phyloP scores from a whole-genome alignment of 2,888 invertebrate species.

The Cryptus viduatorius region DNA sequence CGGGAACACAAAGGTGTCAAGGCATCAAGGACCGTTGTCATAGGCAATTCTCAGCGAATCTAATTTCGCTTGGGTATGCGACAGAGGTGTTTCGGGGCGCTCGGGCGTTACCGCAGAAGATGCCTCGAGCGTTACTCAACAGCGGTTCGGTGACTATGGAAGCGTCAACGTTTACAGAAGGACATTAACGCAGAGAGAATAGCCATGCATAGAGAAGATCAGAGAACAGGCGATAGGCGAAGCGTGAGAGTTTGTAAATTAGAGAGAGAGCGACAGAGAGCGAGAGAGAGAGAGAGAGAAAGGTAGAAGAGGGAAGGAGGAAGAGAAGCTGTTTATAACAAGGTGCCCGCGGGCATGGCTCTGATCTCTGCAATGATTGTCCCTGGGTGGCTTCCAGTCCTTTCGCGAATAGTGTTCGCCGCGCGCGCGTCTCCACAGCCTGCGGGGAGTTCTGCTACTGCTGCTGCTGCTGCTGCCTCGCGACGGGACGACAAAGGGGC shows the following conservation, averaged over 20 bases:
- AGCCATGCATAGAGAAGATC: conserved; percentile 59
- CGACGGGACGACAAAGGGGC: conserved; percentile 82
- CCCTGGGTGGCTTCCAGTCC: conserved; percentile 72
- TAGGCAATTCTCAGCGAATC: conserved; percentile 34
- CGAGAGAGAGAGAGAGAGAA: conserved; percentile 61
- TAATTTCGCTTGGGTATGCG: conserved; percentile 52
- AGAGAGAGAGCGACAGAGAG: conserved; percentile 47
- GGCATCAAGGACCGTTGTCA: background rate
- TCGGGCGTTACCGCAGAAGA: conserved; percentile 6
- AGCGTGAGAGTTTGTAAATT: conserved; percentile 64
- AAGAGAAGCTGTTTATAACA: conserved; percentile 81
- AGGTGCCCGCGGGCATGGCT: conserved; percentile 80
- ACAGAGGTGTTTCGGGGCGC: conserved; percentile 10
- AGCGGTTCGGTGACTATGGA: conserved; percentile 26
- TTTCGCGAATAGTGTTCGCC: conserved; percentile 63
- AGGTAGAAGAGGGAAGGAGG: conserved; percentile 57
- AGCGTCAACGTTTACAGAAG: conserved; percentile 64
- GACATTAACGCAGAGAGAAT: conserved; percentile 33
- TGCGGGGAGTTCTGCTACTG: conserved; percentile 70
- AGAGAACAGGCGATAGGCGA: conserved; percentile 67
- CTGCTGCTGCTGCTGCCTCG: conserved; percentile 68
- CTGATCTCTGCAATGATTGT: conserved; percentile 83
- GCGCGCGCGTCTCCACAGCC: conserved; percentile 75
- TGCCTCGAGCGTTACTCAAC: conserved; percentile 54
- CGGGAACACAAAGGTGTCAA: background rate